These are phyloP conservation scores for Caenorhabditis becei DNA, from an alignment of 2,888 invertebrate genomes.

Conservation along the genomic window DNA sequence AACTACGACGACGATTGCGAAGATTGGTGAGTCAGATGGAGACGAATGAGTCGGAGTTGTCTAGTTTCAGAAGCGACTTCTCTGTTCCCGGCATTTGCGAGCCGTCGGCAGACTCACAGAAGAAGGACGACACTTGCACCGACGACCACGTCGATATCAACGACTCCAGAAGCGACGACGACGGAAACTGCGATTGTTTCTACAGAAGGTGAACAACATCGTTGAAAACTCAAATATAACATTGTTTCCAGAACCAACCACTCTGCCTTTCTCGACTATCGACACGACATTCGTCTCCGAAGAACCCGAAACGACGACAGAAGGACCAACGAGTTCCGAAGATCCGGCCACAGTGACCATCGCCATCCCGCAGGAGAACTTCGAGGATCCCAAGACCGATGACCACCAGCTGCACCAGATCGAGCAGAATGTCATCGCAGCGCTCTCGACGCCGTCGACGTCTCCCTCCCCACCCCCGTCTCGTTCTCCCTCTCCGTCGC, in stretches of 20 bases:
- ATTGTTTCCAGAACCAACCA: conserved; percentile 2
- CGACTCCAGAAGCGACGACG: not conserved
- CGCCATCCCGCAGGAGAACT: conserved; percentile 35
- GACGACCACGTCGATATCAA: not conserved
- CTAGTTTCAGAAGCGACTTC: conserved; percentile 38
- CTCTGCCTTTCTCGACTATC: not conserved
- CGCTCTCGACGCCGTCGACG: conserved; percentile 33
- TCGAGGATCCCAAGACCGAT: conserved; percentile 14
- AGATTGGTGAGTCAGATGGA: conserved; percentile 2
- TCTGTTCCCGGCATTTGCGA: conserved; percentile 53
- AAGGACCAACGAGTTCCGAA: conserved; percentile 17
- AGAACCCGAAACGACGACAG: conserved; percentile 18
- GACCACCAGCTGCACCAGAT: conserved; percentile 41
- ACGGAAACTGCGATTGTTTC: no score
- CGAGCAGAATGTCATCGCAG: conserved; percentile 52
- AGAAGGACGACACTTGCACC: conserved; percentile 24
- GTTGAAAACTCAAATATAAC: no score
- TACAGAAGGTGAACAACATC: no score
- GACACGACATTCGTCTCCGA: not conserved
- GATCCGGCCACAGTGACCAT: conserved; percentile 38
- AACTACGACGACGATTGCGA: conserved; percentile 1
- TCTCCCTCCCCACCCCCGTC: conserved; percentile 10
- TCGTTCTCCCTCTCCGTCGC: conserved; percentile 13
- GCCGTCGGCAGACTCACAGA: conserved; percentile 32
- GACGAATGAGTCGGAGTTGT: no score